Conservation (phyloP, 2,797 vertebrate species). For the Protosalanx chinensis region DNA sequence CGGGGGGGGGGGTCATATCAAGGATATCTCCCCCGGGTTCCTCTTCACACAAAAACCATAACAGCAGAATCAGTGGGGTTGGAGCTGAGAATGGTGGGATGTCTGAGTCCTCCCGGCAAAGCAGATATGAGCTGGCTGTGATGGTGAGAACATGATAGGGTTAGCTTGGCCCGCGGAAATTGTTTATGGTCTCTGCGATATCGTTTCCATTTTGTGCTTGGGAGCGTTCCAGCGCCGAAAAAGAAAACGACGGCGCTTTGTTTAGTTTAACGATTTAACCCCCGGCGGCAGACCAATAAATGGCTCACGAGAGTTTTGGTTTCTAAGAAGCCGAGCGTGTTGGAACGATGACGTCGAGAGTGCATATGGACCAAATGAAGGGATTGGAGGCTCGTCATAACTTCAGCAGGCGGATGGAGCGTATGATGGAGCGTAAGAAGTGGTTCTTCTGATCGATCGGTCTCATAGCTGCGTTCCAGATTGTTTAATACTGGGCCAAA, state of each 20-base stretch:
- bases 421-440: conserved; percentile 43
- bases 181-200: conserved; percentile 40
- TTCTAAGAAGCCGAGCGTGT: conserved; percentile 13
- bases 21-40: conserved; percentile 26
- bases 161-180: conserved; percentile 29
- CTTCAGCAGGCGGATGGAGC: conserved; percentile 12
- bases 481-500: conserved; percentile 60
- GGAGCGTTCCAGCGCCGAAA: conserved; percentile 24
- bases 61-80: conserved; percentile 43
- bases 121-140: conserved; percentile 27
- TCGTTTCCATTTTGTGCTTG: conserved; percentile 35
- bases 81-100: conserved; percentile 34
- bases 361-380: conserved; percentile 34
- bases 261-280: conserved; percentile 22
- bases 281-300: conserved; percentile 14
- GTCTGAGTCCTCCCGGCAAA: conserved; percentile 37
- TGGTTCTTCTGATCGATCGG: conserved; percentile 45
- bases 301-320: conserved; percentile 12
- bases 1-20: background rate
- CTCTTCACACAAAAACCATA: conserved; percentile 38
- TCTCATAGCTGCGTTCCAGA: conserved; percentile 47
- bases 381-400: conserved; percentile 41
- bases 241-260: conserved; percentile 14
- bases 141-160: conserved; percentile 38
- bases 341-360: conserved; percentile 24